Percentiles rank a stretch among this genome's conserved stretches.
Conservation (phyloP, 2,113 vertebrate genomes). For the Bothrops jararaca region DNA sequence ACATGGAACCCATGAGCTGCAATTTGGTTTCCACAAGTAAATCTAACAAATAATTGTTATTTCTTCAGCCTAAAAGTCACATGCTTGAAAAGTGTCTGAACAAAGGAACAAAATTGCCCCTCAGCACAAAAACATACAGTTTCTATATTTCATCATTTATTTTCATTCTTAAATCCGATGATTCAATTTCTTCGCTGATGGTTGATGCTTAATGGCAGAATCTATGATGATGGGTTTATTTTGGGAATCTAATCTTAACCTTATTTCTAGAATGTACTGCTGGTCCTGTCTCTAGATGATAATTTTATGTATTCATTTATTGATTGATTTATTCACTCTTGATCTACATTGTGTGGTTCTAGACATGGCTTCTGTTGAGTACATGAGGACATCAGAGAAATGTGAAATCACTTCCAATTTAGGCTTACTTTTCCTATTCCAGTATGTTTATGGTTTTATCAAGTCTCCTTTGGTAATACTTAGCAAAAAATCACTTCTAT, state of each 20-base stretch:
- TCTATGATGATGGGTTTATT: not conserved
- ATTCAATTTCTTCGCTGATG: not conserved
- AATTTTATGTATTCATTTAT: not conserved
- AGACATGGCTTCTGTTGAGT: not conserved
- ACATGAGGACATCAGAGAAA: not conserved
- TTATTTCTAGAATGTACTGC: not conserved
- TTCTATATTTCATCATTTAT: not conserved
- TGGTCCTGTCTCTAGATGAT: not conserved
- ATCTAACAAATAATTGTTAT: not conserved
- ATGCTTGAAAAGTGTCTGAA: not conserved
- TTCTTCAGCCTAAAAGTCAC: not conserved
- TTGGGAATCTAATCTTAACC: not conserved
- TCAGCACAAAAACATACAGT: not conserved
- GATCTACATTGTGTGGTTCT: no score
- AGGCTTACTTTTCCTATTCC: not conserved
- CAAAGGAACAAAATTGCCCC: not conserved
- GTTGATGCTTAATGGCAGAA: not conserved
- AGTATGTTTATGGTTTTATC: not conserved
- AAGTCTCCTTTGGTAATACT: not conserved
- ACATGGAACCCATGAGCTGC: not conserved
- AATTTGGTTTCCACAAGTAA: not conserved
- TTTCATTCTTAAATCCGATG: not conserved
- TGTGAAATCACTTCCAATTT: not conserved
- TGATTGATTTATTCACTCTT: no score
- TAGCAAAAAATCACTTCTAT: no score